Conservation (phyloP, 2,888 invertebrate species). For the Microctonus brassicae region DNA sequence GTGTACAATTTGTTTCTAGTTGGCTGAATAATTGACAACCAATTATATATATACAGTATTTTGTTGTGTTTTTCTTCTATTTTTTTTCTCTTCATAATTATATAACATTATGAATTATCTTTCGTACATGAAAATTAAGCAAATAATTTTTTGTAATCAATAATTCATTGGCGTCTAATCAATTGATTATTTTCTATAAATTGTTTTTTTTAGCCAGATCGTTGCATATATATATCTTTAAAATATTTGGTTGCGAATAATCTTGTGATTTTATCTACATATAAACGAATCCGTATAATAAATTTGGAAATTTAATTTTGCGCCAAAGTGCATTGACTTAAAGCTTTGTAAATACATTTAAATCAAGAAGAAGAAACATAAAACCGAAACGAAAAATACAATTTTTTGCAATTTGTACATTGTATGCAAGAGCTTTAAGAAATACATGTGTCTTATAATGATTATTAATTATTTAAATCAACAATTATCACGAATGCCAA, state of each 20-base stretch:
- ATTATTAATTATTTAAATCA: conserved; percentile 47
- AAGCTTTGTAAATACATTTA: conserved; percentile 35
- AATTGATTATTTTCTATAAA: not conserved
- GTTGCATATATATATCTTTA: not conserved
- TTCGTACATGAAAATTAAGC: not conserved
- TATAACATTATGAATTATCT: not conserved
- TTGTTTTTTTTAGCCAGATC: not conserved
- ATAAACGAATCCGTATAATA: not conserved
- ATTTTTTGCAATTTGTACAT: conserved; percentile 44
- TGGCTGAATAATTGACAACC: conserved; percentile 38
- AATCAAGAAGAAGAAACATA: conserved; percentile 26
- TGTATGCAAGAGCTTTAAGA: conserved; percentile 52
- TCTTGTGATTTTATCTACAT: not conserved
- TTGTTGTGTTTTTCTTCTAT: conserved; percentile 36
- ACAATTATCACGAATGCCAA: not conserved
- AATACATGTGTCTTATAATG: conserved; percentile 67
- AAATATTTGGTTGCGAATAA: not conserved
- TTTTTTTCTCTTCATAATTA: conserved; percentile 5
- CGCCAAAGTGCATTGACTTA: conserved; percentile 28
- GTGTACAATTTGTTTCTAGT: conserved; percentile 46
- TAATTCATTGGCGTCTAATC: not conserved
- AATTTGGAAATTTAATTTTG: conserved; percentile 8
- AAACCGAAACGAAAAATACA: conserved; percentile 41
- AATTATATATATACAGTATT: conserved; percentile 35
- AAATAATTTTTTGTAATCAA: not conserved